Conservation (phyloP, 2,113 vertebrate species). For the Emydura subglobosa region DNA sequence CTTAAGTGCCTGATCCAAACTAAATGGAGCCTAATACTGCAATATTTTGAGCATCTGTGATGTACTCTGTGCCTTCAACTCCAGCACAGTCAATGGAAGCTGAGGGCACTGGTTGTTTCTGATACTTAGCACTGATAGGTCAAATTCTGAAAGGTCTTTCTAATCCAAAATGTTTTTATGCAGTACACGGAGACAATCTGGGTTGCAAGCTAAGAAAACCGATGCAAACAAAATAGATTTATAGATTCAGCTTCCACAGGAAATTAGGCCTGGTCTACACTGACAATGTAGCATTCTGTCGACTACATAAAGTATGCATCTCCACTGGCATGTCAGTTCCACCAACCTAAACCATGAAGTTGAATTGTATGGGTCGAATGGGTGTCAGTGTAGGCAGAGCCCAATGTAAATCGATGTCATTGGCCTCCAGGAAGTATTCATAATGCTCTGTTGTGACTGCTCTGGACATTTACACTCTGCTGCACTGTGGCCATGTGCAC, state of each 20-base stretch:
- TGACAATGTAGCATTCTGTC: too few relatives aligned
- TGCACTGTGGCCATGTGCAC: too few relatives aligned
- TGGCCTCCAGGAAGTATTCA: too few relatives aligned
- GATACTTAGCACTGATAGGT: neutral
- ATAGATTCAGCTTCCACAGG: neutral
- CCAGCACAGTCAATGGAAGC: neutral
- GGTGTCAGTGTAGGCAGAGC: too few relatives aligned
- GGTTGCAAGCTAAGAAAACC: neutral
- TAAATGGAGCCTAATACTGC: neutral
- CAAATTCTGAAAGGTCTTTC: neutral
- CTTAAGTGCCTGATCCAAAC: neutral
- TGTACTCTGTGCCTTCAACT: neutral
- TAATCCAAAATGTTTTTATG: neutral
- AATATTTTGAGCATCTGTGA: neutral
- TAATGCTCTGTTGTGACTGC: too few relatives aligned
- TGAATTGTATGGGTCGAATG: too few relatives aligned
- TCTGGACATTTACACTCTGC: too few relatives aligned
- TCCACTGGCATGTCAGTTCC: too few relatives aligned
- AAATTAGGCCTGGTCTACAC: neutral
- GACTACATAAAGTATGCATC: too few relatives aligned
- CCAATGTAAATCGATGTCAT: too few relatives aligned
- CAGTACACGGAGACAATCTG: neutral
- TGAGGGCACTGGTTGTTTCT: neutral
- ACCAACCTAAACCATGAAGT: too few relatives aligned
- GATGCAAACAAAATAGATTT: neutral